Percentiles rank a stretch among this genome's conserved stretches.
These are phyloP conservation scores for Gymnarchus niloticus DNA, from an alignment of 2,113 vertebrate genomes.

Conservation along the genomic window DNA sequence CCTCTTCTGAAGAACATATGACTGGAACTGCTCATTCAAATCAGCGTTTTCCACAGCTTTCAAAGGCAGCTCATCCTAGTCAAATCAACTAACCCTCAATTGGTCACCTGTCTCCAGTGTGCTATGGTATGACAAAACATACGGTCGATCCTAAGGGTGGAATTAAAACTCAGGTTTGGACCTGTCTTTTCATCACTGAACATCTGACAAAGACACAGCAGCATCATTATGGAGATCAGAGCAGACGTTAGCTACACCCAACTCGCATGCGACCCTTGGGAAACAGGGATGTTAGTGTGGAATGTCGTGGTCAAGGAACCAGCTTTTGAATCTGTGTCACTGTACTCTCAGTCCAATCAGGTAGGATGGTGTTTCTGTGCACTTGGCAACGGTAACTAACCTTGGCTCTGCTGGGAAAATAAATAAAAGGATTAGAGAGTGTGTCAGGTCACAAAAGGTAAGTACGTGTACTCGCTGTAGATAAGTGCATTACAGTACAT, in stretches of 20 bases:
- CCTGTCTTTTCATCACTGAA: background rate
- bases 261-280: background rate
- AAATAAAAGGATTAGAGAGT: slow-evolving; percentile 5
- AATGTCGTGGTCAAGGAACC: background rate
- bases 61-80: background rate
- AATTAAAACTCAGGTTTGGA: background rate
- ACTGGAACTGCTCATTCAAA: background rate
- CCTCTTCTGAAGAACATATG: background rate
- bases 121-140: background rate
- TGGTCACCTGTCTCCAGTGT: background rate
- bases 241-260: background rate
- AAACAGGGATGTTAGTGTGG: background rate
- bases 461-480: background rate
- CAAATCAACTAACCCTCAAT: slow-evolving; percentile 9
- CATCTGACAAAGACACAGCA: background rate
- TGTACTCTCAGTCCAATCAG: background rate
- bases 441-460: background rate
- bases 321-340: background rate
- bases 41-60: background rate
- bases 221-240: background rate
- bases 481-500: slow-evolving; percentile 8
- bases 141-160: background rate
- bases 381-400: background rate
- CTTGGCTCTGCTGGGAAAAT: background rate
- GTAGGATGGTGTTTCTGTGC: background rate